Evolutionary conservation across 2,888 invertebrate genomes (phyloP), one percentile per base, ranked within the genome.

Genomic region (Taphrorychus bicolor): DNA sequence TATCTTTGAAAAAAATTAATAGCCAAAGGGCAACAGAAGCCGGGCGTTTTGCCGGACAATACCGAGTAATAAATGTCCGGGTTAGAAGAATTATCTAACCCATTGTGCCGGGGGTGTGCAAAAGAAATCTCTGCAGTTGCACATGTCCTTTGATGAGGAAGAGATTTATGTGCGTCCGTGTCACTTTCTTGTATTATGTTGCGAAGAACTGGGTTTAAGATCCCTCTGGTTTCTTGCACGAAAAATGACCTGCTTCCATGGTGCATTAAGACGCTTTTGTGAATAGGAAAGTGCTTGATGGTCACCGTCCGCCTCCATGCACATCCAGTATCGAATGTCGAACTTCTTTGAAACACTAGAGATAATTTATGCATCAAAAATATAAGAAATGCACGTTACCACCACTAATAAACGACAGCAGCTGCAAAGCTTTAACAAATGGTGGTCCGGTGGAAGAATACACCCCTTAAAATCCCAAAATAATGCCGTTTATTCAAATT

Each of bases 41-140:
- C 56, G 42, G 54, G n/a, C 69, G 57, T 56, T 60, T 65, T 56
- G 61, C 65, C 58, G 73, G 72, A 76, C 75, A 77, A 77, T 69
- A 66, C 59, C 65, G 40, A 66, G 74, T 76, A 76, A 70, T 78
- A 77, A 78, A 77, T 75, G 76, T 69, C 74, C 72, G 70, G 75
- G 74, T 74, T 76, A 72, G 52, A 74, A 75, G 76, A 76, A 77
- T 76, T 77, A 77, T 77, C 77, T 77, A 77, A 77, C 76, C 76
- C 76, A 76, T 77, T 77, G 77, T 76, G 5, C 48, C 22, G 32
- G 58, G 49, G 42, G 63, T 63, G 63, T 59, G 59, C 54, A 68
- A 57, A 63, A 63, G 63, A 48, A 61, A 59, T 54, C 63, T 61
- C 56, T 61, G 60, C 56, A 57, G 56, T 57, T 66, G 67, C 67